Base-by-base conservation (phyloP, 1,140 invertebrate genomes). In the Mylabris phalerata region DNA sequence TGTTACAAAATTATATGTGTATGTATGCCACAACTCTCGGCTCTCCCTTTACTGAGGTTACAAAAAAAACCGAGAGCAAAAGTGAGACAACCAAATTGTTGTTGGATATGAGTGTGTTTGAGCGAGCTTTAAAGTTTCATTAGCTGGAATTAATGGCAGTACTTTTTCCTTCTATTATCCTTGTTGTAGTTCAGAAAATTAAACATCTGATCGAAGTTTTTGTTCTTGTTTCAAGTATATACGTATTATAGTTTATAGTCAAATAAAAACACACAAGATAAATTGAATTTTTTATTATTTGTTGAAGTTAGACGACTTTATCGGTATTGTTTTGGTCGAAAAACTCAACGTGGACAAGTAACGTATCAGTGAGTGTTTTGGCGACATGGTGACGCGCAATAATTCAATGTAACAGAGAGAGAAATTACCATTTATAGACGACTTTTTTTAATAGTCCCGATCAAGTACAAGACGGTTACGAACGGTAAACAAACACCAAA, bases 301-400 rank as follows among this genome's bases (percentile, higher is more conserved):
- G 4, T 3, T 32, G 7, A 32, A 32, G 32, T 32, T 32, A 4
- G 32, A 5, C 4, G 0, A 5, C 7, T 4, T 32, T 32, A 32
- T 0, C 7, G 4, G 32, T 32, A 32, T 32, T 32, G 32, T 32
- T 4, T 5, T 4, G 7, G 7, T 32, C 4, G 32, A 5, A 7
- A 32, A 4, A 7, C 32, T 4, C 32, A 32, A 32, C 32, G 7
- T 32, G 7, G 32, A 32, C 32, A 32, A 32, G 19, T 1, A 32
- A 40, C 45, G 42, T 24, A 52, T 61, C 48, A 25, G 48, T 50
- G 57, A 61, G 45, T 61, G 55, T 61, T 61, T 49, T 47, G 60
- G 60, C 60, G 60, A 58, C 60, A 46, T 44, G 49, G 45, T 58
- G 60, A 61, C 60, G 60, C 60, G 50, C 45, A 49, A 61, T 61